These are phyloP conservation scores for Cyclargus thomasi DNA, from an alignment of 1,140 invertebrate genomes.

Conservation along the genomic window DNA sequence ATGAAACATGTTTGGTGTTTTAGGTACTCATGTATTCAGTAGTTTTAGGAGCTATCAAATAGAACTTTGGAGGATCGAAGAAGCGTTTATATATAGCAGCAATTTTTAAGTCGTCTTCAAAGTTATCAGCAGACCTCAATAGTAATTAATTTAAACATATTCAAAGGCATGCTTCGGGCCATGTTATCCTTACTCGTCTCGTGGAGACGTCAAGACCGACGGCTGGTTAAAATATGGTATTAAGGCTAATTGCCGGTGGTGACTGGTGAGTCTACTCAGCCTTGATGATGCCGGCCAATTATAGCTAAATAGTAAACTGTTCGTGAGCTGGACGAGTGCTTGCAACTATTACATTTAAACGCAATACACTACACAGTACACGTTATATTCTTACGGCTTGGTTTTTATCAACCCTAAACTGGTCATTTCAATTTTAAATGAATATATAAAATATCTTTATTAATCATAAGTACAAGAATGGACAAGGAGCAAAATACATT, in stretches of 20 bases:
- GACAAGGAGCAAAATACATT: too few relatives aligned
- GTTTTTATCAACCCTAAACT: too few relatives aligned
- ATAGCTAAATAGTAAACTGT: not conserved
- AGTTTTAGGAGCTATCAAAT: not conserved
- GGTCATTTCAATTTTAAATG: too few relatives aligned
- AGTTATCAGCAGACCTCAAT: not conserved
- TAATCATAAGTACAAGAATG: too few relatives aligned
- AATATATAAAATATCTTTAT: too few relatives aligned
- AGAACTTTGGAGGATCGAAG: not conserved
- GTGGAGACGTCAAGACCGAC: conserved; percentile 5
- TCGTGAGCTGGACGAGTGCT: not conserved
- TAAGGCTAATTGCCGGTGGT: not conserved
- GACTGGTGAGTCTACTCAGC: not conserved
- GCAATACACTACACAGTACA: too few relatives aligned
- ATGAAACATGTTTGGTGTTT: too few relatives aligned
- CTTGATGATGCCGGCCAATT: conserved; percentile 6
- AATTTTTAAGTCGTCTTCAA: not conserved
- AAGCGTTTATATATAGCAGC: not conserved
- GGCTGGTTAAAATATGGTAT: conserved; percentile 5
- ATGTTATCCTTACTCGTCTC: not conserved
- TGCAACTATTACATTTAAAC: not conserved
- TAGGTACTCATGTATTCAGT: too few relatives aligned
- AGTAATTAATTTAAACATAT: not conserved
- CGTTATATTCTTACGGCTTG: too few relatives aligned
- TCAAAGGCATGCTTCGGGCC: not conserved